These are phyloP conservation scores for Amphipyra berbera DNA, from an alignment of 2,888 invertebrate genomes.

Conservation along the genomic window DNA sequence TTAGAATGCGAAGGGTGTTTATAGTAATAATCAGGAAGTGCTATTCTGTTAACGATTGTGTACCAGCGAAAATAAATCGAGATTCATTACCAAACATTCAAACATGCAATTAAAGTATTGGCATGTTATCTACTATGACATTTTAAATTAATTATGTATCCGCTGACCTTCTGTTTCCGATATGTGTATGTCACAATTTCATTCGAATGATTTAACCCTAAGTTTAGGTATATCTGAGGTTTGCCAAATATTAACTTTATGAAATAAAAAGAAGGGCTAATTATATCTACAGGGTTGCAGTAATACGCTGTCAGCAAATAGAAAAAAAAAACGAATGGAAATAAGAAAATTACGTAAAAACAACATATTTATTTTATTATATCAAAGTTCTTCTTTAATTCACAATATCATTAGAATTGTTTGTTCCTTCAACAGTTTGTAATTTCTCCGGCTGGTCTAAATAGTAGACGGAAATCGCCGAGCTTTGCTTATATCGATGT, in stretches of 20 bases:
- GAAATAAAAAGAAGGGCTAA: no score
- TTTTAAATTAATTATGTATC: constrained; percentile 15
- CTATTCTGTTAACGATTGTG: not conserved
- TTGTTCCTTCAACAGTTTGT: constrained; percentile 4
- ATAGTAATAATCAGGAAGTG: not conserved
- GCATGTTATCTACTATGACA: constrained; percentile 12
- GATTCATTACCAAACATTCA: constrained; percentile 12
- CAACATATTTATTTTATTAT: constrained; percentile 48
- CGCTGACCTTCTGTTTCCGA: constrained; percentile 23
- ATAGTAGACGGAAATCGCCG: not conserved
- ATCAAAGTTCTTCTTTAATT: constrained; percentile 16
- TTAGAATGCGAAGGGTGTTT: not conserved
- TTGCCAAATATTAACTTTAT: constrained; percentile 17
- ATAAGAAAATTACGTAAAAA: constrained; percentile 38
- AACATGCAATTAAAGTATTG: constrained; percentile 23
- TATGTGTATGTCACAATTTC: constrained; percentile 5
- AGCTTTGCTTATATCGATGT: not conserved
- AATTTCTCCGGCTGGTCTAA: not conserved
- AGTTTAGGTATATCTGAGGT: constrained; percentile 1
- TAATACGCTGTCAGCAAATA: not conserved
- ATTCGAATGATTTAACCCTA: constrained; percentile 13
- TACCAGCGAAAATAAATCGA: constrained; percentile 1
- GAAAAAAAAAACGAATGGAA: not conserved
- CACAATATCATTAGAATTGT: constrained; percentile 21
- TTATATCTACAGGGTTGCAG: not conserved